These are phyloP conservation scores for Enteromius radiatus DNA, from an alignment of 2,797 vertebrate genomes.

Conservation along the genomic window DNA sequence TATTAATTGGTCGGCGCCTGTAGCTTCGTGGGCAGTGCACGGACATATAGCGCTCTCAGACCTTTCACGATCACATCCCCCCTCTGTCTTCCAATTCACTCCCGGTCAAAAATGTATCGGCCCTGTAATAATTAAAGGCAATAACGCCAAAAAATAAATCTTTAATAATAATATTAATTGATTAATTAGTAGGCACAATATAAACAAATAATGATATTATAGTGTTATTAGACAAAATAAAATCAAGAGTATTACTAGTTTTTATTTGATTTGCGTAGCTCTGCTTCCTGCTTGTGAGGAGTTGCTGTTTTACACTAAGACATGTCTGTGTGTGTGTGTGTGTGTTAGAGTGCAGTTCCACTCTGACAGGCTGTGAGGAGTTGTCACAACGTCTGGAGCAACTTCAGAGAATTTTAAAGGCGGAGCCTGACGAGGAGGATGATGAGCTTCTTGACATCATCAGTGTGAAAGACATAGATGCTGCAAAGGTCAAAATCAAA, in stretches of 20 bases:
- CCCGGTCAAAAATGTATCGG: too few relatives aligned
- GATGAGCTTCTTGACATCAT: slow-evolving; percentile 91
- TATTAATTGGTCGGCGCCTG: too few relatives aligned
- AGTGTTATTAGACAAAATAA: background rate
- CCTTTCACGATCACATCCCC: too few relatives aligned
- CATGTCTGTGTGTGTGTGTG: background rate
- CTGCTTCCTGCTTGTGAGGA: background rate
- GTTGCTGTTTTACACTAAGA: slow-evolving; percentile 4
- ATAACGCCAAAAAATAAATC: too few relatives aligned
- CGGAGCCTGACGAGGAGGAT: slow-evolving; percentile 85
- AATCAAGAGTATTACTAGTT: background rate
- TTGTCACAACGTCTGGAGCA: slow-evolving; percentile 89
- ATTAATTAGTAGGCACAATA: background rate
- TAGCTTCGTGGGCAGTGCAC: too few relatives aligned
- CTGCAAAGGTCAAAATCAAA: slow-evolving; percentile 86
- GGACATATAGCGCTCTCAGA: too few relatives aligned
- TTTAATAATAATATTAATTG: background rate
- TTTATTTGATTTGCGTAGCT: background rate
- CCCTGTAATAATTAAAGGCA: too few relatives aligned
- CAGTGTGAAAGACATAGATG: slow-evolving; percentile 76
- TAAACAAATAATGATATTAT: background rate
- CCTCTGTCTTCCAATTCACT: too few relatives aligned
- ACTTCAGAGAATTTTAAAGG: slow-evolving; percentile 91
- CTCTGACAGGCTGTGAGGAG: slow-evolving; percentile 84
- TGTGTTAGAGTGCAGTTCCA: slow-evolving; percentile 86